phyloP scores from a whole-genome alignment of 1,140 invertebrate species.

The Bradysia coprophila region DNA sequence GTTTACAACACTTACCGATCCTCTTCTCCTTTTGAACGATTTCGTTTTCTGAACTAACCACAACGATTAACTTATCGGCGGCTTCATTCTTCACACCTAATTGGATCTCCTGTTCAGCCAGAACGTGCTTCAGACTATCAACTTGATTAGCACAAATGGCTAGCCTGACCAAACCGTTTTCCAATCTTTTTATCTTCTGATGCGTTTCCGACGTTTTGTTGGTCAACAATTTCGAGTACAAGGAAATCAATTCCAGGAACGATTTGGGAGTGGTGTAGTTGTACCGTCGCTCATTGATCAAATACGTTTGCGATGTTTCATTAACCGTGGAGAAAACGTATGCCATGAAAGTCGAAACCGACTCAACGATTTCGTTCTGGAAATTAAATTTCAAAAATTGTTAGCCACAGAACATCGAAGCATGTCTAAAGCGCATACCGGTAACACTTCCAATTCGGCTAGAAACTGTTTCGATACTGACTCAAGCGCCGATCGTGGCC shows the following conservation, averaged over 20 bases:
- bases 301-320: conserved; percentile 61
- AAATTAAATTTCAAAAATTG: no score
- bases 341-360: conserved; percentile 77
- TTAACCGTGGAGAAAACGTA: conserved; percentile 79
- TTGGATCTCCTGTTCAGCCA: conserved; percentile 78
- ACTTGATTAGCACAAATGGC: conserved; percentile 67
- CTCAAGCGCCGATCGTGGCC: conserved; percentile 78
- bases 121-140: conserved; percentile 40
- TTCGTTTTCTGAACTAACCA: conserved; percentile 78
- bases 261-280: conserved; percentile 95
- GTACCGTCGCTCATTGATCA: conserved; percentile 73
- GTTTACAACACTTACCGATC: conserved; percentile 31
- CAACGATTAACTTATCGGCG: conserved; percentile 73
- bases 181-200: conserved; percentile 57
- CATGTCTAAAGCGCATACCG: no score
- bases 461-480: conserved; percentile 77
- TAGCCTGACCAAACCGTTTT: conserved; percentile 76
- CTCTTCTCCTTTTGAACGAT: conserved; percentile 78
- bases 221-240: conserved; percentile 67
- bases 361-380: conserved; percentile 25
- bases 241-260: conserved; percentile 81
- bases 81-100: conserved; percentile 76
- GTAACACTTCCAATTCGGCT: conserved; percentile 48
- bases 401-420: no score
- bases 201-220: conserved; percentile 62